These are phyloP conservation scores for Amia ocellicauda DNA, from an alignment of 2,113 vertebrate species.

Conservation along the genomic window DNA sequence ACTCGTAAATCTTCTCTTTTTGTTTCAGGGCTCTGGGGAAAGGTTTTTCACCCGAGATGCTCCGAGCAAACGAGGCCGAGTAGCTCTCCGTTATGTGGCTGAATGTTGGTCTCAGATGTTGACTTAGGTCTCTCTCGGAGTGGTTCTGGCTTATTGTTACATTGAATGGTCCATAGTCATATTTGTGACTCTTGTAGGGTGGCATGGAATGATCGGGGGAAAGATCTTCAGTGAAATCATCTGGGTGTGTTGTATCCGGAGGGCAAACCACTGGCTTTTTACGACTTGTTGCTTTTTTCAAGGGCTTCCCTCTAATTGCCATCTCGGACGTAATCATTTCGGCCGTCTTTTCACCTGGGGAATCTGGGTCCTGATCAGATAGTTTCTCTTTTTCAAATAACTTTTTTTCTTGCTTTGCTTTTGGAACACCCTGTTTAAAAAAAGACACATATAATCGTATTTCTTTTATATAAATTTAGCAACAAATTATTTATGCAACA, in stretches of 20 bases:
- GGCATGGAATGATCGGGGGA: neutral
- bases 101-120: neutral
- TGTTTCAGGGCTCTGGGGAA: conserved; percentile 15
- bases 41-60: neutral
- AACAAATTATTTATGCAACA: too few species aligned
- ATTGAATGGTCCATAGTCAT: conserved; percentile 33
- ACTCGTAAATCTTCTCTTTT: conserved; percentile 68
- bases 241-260: neutral
- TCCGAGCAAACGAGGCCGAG: neutral
- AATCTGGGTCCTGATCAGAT: conserved; percentile 10
- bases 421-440: conserved; percentile 26
- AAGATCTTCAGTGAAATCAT: neutral
- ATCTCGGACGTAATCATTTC: neutral
- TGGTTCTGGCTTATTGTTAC: conserved; percentile 37
- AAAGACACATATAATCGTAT: too few species aligned
- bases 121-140: conserved; percentile 6
- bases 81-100: neutral
- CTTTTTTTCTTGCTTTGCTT: conserved; percentile 10
- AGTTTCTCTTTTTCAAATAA: neutral
- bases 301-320: neutral
- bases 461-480: too few species aligned
- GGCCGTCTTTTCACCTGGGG: conserved; percentile 7
- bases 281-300: neutral
- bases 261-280: neutral
- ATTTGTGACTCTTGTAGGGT: neutral